Percentiles rank a stretch among this genome's conserved stretches.
Evolutionary conservation across 2,797 vertebrate species (phyloP).

Genomic region (Coregonus suidteri): DNA sequence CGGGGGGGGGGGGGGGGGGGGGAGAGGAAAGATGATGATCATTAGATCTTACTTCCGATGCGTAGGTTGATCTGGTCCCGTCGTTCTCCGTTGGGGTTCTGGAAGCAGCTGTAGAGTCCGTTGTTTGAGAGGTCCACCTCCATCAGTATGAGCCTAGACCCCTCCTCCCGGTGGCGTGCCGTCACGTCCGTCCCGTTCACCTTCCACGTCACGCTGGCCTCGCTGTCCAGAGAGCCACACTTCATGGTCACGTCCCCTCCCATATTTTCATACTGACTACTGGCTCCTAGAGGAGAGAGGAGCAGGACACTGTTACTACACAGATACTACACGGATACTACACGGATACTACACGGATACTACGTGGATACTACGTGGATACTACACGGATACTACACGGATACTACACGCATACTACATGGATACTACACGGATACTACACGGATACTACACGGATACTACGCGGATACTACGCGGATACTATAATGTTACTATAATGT

Average conservation of each 20-base stretch:
- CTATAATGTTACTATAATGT: no score
- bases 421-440: no score
- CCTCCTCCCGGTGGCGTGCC: slow-evolving; percentile 79
- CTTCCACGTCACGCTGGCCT: slow-evolving; percentile 89
- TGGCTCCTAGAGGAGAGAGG: slow-evolving; percentile 60
- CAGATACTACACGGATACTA: no score
- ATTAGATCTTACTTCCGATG: slow-evolving; percentile 87
- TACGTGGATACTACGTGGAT: no score
- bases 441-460: no score
- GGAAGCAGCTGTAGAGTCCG: slow-evolving; percentile 93
- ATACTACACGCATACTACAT: no score
- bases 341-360: no score
- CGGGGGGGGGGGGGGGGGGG: no score
- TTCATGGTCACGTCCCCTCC: slow-evolving; percentile 89
- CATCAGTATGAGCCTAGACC: slow-evolving; percentile 82
- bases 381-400: no score
- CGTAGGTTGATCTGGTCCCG: slow-evolving; percentile 87
- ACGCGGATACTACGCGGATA: no score
- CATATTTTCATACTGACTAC: slow-evolving; percentile 86
- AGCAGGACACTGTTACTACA: background rate
- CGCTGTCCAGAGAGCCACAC: slow-evolving; percentile 87
- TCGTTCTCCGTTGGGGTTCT: slow-evolving; percentile 88
- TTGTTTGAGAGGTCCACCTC: slow-evolving; percentile 83
- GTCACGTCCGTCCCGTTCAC: slow-evolving; percentile 90
- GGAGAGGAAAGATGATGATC: no score